phyloP scores from a whole-genome alignment of 1,140 invertebrate species.

The Oreohelix idahoensis region DNA sequence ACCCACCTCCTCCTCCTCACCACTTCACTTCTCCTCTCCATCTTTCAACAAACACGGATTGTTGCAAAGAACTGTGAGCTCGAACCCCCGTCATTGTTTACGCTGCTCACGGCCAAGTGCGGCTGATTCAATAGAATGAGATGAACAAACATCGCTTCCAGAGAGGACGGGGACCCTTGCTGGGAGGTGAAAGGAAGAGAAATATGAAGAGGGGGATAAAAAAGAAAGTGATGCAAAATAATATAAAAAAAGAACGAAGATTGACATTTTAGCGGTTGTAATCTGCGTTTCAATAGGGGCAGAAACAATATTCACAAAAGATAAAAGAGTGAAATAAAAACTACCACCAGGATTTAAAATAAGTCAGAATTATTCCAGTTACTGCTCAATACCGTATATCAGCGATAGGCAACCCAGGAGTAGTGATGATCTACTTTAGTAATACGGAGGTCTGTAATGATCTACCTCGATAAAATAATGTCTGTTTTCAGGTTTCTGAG shows the following conservation, averaged over 20 bases:
- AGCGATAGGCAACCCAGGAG: too few relatives aligned
- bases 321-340: background rate
- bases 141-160: background rate
- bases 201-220: background rate
- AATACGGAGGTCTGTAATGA: too few relatives aligned
- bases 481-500: too few relatives aligned
- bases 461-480: too few relatives aligned
- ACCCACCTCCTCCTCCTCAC: background rate
- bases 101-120: conserved; percentile 21
- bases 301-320: background rate
- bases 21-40: conserved; percentile 25
- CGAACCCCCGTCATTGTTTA: background rate
- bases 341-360: background rate
- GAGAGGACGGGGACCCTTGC: background rate
- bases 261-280: background rate
- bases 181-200: background rate
- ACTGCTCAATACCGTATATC: background rate
- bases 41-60: conserved; percentile 12
- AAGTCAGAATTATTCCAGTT: background rate
- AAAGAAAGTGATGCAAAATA: background rate
- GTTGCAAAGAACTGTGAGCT: background rate
- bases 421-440: too few relatives aligned
- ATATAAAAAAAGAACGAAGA: background rate
- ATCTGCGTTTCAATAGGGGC: background rate
- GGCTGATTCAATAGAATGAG: conserved; percentile 26